Percentiles rank a stretch among this genome's conserved stretches.
phyloP scores from a whole-genome alignment of 1,140 invertebrate species.

The Drosophila kohkoa region DNA sequence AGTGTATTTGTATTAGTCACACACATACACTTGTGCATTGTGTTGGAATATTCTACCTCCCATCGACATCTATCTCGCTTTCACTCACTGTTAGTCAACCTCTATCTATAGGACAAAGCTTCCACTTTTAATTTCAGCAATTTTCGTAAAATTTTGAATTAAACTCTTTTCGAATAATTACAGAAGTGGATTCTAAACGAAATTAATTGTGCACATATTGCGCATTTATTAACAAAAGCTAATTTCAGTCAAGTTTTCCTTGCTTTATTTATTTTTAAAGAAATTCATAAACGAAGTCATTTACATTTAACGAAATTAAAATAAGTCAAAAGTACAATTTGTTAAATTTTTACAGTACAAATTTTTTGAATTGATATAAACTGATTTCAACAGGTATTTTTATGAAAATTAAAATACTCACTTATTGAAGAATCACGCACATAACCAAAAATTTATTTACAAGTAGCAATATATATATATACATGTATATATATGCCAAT shows the following conservation, averaged over 20 bases:
- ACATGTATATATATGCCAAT: not conserved
- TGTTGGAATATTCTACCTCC: not conserved
- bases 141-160: not conserved
- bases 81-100: not conserved
- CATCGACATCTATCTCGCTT: not conserved
- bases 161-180: not conserved
- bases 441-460: not conserved
- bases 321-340: too few species aligned
- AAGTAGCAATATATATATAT: not conserved
- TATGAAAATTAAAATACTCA: too few species aligned
- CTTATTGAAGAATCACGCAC: not conserved
- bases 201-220: too few species aligned
- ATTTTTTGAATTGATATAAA: too few species aligned
- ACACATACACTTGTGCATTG: not conserved
- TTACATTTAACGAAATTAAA: too few species aligned
- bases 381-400: too few species aligned
- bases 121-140: not conserved
- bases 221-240: too few species aligned
- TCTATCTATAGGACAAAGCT: not conserved
- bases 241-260: too few species aligned
- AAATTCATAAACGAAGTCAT: too few species aligned
- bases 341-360: too few species aligned
- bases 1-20: conserved; percentile 13
- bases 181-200: too few species aligned
- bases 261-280: not conserved